Evolutionary conservation across 1,140 invertebrate species (phyloP).

Genomic region (Trialeurodes vaporariorum): DNA sequence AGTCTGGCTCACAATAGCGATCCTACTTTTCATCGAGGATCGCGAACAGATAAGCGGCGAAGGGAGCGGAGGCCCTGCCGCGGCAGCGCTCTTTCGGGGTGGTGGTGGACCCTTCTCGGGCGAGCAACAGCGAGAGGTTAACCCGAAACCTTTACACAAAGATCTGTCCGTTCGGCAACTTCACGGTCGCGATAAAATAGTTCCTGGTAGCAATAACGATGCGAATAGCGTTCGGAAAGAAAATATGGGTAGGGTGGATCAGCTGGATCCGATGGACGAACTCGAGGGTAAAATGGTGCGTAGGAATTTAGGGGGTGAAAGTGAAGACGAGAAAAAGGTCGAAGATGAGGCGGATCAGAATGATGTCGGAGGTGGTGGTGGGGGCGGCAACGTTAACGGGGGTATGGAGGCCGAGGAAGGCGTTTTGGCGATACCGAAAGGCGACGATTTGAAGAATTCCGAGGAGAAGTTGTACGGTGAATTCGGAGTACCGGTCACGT

Average conservation of each 20-base stretch:
- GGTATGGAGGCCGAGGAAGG: slow-evolving; percentile 47
- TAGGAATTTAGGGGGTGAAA: not conserved
- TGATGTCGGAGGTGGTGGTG: slow-evolving; percentile 33
- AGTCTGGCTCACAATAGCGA: slow-evolving; percentile 71
- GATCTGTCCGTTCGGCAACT: not conserved
- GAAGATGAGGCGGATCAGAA: slow-evolving; percentile 32
- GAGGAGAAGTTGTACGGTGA: slow-evolving; percentile 20
- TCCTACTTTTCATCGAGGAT: slow-evolving; percentile 62
- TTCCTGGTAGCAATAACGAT: not conserved
- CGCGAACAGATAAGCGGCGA: slow-evolving; percentile 33
- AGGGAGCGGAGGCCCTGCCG: slow-evolving; percentile 7
- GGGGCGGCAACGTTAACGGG: slow-evolving; percentile 43
- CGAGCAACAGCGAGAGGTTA: not conserved
- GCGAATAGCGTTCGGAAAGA: not conserved
- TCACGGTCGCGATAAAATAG: no score
- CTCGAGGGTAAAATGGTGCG: slow-evolving; percentile 10
- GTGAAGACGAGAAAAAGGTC: slow-evolving; percentile 8
- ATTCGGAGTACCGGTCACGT: slow-evolving; percentile 57
- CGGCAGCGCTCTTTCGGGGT: not conserved
- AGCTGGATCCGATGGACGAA: slow-evolving; percentile 13
- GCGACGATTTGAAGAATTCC: not conserved
- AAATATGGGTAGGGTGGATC: slow-evolving; percentile 10
- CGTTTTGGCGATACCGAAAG: not conserved
- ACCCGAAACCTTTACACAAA: not conserved
- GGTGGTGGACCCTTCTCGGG: no score